Evolutionary conservation across 2,113 vertebrate species (phyloP).

Genomic region (Chinchilla lanigera): DNA sequence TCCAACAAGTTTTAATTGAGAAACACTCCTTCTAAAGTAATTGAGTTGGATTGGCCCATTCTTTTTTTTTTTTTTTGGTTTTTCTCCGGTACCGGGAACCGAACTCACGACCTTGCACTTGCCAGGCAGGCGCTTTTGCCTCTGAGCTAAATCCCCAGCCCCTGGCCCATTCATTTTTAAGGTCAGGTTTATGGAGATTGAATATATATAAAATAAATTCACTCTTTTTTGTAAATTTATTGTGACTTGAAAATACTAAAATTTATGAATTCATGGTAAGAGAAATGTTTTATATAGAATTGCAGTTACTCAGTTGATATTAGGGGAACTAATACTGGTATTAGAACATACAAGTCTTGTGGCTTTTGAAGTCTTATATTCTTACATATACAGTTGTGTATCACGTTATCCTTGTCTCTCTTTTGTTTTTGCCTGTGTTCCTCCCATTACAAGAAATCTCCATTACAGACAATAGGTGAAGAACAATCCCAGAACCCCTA

Average conservation of each 20-base stretch:
- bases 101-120: no score
- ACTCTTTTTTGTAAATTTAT: constrained; percentile 34
- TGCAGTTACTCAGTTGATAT: background rate
- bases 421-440: background rate
- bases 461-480: constrained; percentile 94
- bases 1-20: constrained; percentile 29
- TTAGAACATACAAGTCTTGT: background rate
- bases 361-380: constrained; percentile 34
- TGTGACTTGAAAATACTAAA: constrained; percentile 50
- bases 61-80: no score
- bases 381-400: background rate
- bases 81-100: no score
- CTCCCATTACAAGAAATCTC: constrained; percentile 89
- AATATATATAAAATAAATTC: constrained; percentile 38
- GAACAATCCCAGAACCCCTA: constrained; percentile 97
- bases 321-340: background rate
- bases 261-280: constrained; percentile 24
- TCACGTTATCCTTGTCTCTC: background rate
- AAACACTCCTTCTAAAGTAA: constrained; percentile 50
- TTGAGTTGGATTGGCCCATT: constrained; percentile 1
- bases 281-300: constrained; percentile 50
- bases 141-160: no score
- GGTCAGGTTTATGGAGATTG: constrained; percentile 6
- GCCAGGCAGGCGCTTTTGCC: no score
- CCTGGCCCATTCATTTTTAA: constrained; percentile 36